Percentiles rank a stretch among this genome's conserved stretches.
phyloP scores from a whole-genome alignment of 2,797 vertebrate species.

The Parauchenoglanis ngamensis region DNA sequence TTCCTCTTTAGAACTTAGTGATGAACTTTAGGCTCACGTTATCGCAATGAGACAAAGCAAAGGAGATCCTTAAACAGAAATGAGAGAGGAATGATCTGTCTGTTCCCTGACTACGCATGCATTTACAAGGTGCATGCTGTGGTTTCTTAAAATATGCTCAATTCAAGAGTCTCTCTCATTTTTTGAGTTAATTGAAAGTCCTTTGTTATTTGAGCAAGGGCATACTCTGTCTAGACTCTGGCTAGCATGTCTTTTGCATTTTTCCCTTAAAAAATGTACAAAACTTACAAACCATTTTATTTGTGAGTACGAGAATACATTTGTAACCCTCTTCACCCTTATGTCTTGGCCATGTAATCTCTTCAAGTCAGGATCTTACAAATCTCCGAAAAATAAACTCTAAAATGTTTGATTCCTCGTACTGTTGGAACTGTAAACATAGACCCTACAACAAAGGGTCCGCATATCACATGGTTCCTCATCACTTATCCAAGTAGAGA shows the following conservation, averaged over 20 bases:
- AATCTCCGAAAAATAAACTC: neutral
- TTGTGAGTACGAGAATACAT: neutral
- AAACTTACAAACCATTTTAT: neutral
- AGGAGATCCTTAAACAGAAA: conserved; percentile 90
- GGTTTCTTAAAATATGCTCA: conserved; percentile 48
- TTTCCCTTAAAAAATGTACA: neutral
- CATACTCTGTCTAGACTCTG: conserved; percentile 57
- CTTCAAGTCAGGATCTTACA: neutral
- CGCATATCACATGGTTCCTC: neutral
- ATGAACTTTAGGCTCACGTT: conserved; percentile 94
- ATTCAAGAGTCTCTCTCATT: conserved; percentile 58
- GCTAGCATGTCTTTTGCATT: neutral
- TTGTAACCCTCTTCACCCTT: neutral
- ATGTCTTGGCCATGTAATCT: neutral
- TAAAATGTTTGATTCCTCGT: neutral
- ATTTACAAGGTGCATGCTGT: conserved; percentile 64
- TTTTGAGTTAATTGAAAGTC: conserved; percentile 48
- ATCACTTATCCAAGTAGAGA: neutral
- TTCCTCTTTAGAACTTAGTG: conserved; percentile 86
- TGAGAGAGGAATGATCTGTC: conserved; percentile 82
- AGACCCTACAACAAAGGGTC: neutral
- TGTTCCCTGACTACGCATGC: conserved; percentile 83
- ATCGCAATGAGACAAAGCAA: conserved; percentile 97
- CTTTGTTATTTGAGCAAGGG: conserved; percentile 70
- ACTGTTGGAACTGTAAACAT: neutral